These are phyloP conservation scores for Penaeus japonicus DNA, from an alignment of 1,140 invertebrate genomes.

Conservation along the genomic window DNA sequence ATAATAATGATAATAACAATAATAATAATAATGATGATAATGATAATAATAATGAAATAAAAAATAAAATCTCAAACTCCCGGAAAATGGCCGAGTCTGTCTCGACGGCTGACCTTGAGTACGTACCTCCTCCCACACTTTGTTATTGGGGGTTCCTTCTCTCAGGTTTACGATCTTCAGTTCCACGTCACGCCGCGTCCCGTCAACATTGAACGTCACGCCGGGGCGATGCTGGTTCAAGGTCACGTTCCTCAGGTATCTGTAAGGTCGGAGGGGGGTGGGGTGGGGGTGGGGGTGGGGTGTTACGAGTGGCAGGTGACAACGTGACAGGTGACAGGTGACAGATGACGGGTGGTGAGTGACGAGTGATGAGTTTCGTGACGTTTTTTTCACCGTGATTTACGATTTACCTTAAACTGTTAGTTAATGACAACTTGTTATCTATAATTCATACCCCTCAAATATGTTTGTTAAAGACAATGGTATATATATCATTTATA, in stretches of 20 bases:
- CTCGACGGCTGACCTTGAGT: neutral
- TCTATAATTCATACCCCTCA: too few relatives aligned
- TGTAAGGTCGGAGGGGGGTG: neutral
- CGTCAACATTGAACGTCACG: constrained; percentile 87
- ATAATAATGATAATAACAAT: too few relatives aligned
- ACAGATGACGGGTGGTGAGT: too few relatives aligned
- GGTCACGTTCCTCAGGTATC: constrained; percentile 51
- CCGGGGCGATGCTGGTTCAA: constrained; percentile 24
- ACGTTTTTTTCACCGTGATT: neutral
- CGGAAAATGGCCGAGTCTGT: neutral
- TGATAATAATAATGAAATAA: too few relatives aligned
- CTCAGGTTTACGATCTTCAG: constrained; percentile 92
- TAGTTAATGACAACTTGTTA: too few relatives aligned
- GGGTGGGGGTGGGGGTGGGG: neutral
- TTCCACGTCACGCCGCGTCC: constrained; percentile 84
- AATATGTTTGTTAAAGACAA: neutral
- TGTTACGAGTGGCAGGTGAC: too few relatives aligned
- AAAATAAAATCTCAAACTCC: too few relatives aligned
- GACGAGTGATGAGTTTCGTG: neutral
- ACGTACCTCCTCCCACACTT: constrained; percentile 86
- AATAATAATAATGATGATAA: too few relatives aligned
- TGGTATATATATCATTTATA: neutral
- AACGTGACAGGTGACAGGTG: too few relatives aligned
- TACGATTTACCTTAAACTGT: too few relatives aligned
- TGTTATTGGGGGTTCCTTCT: constrained; percentile 70